A percentile compares a stretch with the other conserved stretches of the same genome.
phyloP scores from a whole-genome alignment of 1,140 invertebrate species.

The Trigoniulus corallinus region DNA sequence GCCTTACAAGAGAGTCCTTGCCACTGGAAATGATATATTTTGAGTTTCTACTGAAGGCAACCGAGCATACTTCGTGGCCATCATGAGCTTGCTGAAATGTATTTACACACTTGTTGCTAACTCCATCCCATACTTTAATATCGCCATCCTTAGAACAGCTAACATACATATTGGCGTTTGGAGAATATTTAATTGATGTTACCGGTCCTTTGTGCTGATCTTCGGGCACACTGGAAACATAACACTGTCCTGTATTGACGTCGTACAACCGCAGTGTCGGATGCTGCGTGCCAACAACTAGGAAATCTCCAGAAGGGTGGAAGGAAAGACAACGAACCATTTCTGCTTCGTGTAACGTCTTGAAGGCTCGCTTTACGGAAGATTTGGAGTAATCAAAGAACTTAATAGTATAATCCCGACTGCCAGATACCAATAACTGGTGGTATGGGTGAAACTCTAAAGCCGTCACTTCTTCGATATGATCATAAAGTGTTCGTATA shows the following conservation, averaged over 20 bases:
- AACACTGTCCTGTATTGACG: slow-evolving; percentile 88
- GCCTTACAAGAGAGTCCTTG: slow-evolving; percentile 88
- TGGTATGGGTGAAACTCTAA: slow-evolving; percentile 90
- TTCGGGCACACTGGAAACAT: slow-evolving; percentile 71
- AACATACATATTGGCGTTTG: slow-evolving; percentile 72
- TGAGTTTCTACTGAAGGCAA: slow-evolving; percentile 85
- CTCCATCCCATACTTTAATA: slow-evolving; percentile 51
- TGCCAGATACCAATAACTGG: slow-evolving; percentile 84
- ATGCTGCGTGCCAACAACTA: slow-evolving; percentile 85
- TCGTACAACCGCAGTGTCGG: slow-evolving; percentile 84
- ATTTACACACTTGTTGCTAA: slow-evolving; percentile 53
- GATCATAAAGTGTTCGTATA: slow-evolving; percentile 95
- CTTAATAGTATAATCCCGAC: slow-evolving; percentile 82
- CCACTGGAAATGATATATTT: slow-evolving; percentile 95
- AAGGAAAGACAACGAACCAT: slow-evolving; percentile 75
- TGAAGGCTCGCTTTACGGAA: slow-evolving; percentile 92
- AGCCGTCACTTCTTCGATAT: slow-evolving; percentile 90
- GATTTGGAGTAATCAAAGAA: slow-evolving; percentile 97
- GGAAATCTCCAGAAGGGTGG: slow-evolving; percentile 86
- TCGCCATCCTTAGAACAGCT: slow-evolving; percentile 80
- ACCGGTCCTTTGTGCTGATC: slow-evolving; percentile 82
- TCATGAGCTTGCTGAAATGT: slow-evolving; percentile 88
- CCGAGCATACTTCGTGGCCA: slow-evolving; percentile 83
- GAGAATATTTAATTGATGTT: slow-evolving; percentile 53
- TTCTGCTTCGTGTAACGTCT: slow-evolving; percentile 88